A percentile compares a stretch with the other conserved stretches of the same genome.
Evolutionary conservation across 1,140 invertebrate species (phyloP).

Genomic region (Antheraea mylitta): DNA sequence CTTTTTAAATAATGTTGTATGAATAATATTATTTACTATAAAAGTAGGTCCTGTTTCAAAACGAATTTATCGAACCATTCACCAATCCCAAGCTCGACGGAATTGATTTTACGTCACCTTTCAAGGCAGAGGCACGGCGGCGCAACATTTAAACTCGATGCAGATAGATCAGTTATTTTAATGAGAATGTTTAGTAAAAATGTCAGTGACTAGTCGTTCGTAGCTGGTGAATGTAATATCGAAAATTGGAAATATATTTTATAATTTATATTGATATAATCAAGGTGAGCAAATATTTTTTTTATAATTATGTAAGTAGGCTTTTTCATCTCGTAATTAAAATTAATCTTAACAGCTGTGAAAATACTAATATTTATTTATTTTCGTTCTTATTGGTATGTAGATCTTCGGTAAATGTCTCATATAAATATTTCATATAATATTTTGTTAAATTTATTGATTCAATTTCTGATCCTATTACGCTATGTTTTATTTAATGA

Average conservation of each 20-base stretch:
- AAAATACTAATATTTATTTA: background rate
- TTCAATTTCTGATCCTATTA: background rate
- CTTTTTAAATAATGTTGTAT: background rate
- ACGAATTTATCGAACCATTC: slow-evolving; percentile 14
- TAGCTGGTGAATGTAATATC: background rate
- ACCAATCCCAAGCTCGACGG: slow-evolving; percentile 20
- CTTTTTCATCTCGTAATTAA: background rate
- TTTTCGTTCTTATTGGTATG: background rate
- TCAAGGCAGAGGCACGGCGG: slow-evolving; percentile 53
- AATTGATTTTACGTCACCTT: slow-evolving; percentile 69
- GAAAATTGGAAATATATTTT: background rate
- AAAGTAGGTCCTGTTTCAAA: background rate
- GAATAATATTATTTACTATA: no score
- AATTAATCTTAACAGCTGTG: background rate
- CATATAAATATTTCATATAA: background rate
- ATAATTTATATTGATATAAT: background rate
- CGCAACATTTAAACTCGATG: slow-evolving; percentile 70
- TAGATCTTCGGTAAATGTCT: background rate
- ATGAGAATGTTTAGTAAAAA: slow-evolving; percentile 42
- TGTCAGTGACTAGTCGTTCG: slow-evolving; percentile 23
- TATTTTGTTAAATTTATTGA: background rate
- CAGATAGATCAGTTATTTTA: slow-evolving; percentile 40
- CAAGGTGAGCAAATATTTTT: background rate
- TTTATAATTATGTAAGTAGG: background rate
- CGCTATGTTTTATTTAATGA: background rate